Evolutionary conservation across 2,888 invertebrate genomes (phyloP).

Genomic region (Aricia artaxerxes): DNA sequence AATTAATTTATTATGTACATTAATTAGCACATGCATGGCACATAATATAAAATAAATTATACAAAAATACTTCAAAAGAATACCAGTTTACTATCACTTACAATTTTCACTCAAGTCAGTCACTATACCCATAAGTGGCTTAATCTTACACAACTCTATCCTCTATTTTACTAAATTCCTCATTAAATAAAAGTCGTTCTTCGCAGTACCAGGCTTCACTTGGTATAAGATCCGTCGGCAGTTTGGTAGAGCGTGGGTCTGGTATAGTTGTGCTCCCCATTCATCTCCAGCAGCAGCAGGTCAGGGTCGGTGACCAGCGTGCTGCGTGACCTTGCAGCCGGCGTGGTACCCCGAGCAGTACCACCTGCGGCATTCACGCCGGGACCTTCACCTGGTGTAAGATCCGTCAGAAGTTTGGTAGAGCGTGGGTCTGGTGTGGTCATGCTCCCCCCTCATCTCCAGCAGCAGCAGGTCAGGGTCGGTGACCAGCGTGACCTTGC

Average conservation of each 20-base stretch:
- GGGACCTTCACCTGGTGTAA: not conserved
- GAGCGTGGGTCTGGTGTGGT: constrained; percentile 40
- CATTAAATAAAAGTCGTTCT: not conserved
- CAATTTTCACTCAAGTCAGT: too few relatives aligned
- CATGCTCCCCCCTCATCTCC: constrained; percentile 40
- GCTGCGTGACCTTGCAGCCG: constrained; percentile 45
- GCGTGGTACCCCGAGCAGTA: constrained; percentile 49
- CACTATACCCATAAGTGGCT: too few relatives aligned
- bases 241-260: constrained; percentile 34
- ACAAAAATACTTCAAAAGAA: not conserved
- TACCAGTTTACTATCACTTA: not conserved
- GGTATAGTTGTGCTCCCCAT: constrained; percentile 42
- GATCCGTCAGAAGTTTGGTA: constrained; percentile 13
- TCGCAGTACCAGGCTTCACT: not conserved
- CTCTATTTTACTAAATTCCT: too few relatives aligned
- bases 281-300: constrained; percentile 33
- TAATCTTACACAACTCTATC: too few relatives aligned
- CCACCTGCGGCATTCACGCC: constrained; percentile 41
- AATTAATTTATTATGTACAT: not conserved
- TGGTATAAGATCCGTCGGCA: constrained; percentile 3
- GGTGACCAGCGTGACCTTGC: constrained; percentile 45
- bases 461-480: constrained; percentile 35
- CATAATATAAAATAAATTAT: not conserved
- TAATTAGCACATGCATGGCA: not conserved
- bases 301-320: constrained; percentile 42